phyloP scores from a whole-genome alignment of 2,113 vertebrate species.

The Carassius gibelio region DNA sequence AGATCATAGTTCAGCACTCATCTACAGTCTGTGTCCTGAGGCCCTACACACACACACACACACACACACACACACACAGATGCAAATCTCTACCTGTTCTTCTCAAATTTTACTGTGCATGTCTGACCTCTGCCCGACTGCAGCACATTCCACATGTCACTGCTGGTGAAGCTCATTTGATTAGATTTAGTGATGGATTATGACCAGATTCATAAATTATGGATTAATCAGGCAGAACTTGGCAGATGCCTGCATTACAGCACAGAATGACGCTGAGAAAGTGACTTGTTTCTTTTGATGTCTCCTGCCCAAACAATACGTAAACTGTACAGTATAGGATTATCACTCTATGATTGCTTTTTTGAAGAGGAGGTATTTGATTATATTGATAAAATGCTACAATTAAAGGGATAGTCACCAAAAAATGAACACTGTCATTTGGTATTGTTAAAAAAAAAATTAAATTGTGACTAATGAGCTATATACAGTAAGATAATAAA shows the following conservation, averaged over 20 bases:
- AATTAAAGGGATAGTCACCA: too few species aligned
- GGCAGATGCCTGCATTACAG: not conserved
- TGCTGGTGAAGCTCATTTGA: constrained; percentile 25
- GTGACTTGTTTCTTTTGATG: not conserved
- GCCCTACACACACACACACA: too few species aligned
- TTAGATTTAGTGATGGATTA: constrained; percentile 44
- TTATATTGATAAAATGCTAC: too few species aligned
- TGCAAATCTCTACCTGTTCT: not conserved
- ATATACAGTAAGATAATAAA: too few species aligned
- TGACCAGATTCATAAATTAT: not conserved
- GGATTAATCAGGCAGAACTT: not conserved
- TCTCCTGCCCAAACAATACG: not conserved
- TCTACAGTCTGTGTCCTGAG: too few species aligned
- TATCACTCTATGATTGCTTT: too few species aligned
- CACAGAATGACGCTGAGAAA: constrained; percentile 2
- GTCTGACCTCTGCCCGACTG: constrained; percentile 17
- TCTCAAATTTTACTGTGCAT: not conserved
- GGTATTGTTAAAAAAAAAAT: too few species aligned
- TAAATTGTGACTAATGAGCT: too few species aligned
- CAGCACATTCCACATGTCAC: constrained; percentile 40
- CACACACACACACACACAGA: not conserved
- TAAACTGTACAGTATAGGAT: too few species aligned
- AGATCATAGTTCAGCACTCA: too few species aligned
- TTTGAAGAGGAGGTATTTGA: too few species aligned
- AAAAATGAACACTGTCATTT: too few species aligned